phyloP scores from a whole-genome alignment of 2,797 vertebrate species.

The Bradypus variegatus region DNA sequence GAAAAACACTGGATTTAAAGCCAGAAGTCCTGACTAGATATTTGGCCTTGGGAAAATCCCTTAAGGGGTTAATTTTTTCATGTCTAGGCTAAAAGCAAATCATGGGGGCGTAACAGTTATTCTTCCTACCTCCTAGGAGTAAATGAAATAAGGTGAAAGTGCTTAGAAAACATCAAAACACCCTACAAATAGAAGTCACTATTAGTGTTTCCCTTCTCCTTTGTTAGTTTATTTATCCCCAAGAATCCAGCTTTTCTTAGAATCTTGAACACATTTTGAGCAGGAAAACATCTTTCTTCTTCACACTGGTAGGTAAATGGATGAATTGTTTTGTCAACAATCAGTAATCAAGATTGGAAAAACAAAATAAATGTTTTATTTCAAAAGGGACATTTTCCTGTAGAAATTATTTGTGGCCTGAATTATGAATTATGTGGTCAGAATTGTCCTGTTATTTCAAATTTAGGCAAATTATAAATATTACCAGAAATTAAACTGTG shows the following conservation, averaged over 20 bases:
- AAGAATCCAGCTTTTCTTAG: slow-evolving; percentile 83
- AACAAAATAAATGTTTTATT: neutral
- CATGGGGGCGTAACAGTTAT: neutral
- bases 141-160: neutral
- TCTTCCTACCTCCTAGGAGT: neutral
- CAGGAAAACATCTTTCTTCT: slow-evolving; percentile 81
- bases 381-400: neutral
- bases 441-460: neutral
- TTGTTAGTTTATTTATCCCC: slow-evolving; percentile 82
- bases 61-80: neutral
- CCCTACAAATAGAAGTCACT: neutral
- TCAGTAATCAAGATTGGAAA: slow-evolving; percentile 67
- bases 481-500: neutral
- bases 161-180: neutral
- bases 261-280: slow-evolving; percentile 83
- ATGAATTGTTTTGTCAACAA: slow-evolving; percentile 87
- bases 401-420: neutral
- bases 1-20: neutral
- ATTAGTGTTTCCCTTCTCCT: slow-evolving; percentile 60
- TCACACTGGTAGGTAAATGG: slow-evolving; percentile 85
- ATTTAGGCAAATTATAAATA: neutral
- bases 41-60: neutral
- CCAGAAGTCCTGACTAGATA: neutral
- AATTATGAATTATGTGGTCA: neutral
- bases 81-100: neutral